phyloP scores from a whole-genome alignment of 2,113 vertebrate species.

The Serranochromis macrocephalus region DNA sequence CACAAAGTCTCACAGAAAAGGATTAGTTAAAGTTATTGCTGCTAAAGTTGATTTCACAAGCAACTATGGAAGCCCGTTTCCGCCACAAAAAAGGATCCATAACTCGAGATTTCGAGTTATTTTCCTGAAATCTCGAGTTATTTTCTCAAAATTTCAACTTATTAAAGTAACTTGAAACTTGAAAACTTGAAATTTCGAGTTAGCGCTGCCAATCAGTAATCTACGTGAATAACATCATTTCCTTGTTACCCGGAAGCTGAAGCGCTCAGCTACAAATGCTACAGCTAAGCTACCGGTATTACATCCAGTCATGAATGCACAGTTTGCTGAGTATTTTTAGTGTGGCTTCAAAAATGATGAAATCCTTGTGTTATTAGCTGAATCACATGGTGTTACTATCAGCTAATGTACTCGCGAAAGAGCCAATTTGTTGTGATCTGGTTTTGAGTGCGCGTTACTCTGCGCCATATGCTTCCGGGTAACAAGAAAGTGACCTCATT shows the following conservation, averaged over 20 bases:
- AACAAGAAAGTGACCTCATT: neutral
- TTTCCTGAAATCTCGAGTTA: rapidly evolving
- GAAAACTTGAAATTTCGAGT: neutral
- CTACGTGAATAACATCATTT: neutral
- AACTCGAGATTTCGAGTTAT: rapidly evolving
- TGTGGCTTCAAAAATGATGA: neutral
- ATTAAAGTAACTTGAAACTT: no score
- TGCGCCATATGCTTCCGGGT: neutral
- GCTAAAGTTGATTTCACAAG: neutral
- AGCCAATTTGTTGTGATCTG: neutral
- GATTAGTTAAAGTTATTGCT: neutral
- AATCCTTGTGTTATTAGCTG: neutral
- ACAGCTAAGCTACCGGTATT: neutral
- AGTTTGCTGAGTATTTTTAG: neutral
- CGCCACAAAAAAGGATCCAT: neutral
- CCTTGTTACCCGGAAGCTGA: neutral
- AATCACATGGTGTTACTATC: neutral
- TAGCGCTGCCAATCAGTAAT: neutral
- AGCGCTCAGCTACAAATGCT: neutral
- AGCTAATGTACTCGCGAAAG: neutral
- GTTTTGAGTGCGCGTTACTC: neutral
- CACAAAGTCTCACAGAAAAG: neutral
- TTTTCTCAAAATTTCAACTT: neutral
- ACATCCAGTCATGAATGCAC: neutral
- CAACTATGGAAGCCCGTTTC: neutral